A percentile compares a stretch with the other conserved stretches of the same genome.
Conservation (phyloP, 2,113 vertebrate species). For the Caranx ignobilis region DNA sequence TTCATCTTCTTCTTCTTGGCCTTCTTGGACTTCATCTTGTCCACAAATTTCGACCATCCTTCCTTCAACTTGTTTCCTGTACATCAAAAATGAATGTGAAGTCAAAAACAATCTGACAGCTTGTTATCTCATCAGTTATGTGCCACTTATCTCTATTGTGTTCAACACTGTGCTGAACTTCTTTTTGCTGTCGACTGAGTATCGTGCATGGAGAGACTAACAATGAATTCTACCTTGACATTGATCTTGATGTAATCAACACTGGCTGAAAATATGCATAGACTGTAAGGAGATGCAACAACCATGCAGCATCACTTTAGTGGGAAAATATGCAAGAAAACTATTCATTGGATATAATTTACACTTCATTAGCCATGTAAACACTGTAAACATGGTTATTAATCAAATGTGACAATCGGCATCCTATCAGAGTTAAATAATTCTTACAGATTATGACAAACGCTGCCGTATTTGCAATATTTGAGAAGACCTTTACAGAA, state of each 20-base stretch:
- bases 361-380: neutral
- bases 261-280: neutral
- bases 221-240: neutral
- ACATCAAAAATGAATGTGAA: neutral
- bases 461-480: neutral
- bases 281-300: neutral
- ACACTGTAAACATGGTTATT: slow-evolving; percentile 16
- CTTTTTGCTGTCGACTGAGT: neutral
- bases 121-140: neutral
- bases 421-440: neutral
- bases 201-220: neutral
- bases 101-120: neutral
- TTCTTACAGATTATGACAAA: slow-evolving; percentile 24
- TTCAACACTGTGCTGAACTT: neutral
- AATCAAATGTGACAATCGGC: slow-evolving; percentile 17
- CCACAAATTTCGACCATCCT: slow-evolving; percentile 73
- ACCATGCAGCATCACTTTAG: neutral
- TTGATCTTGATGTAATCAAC: neutral
- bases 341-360: neutral
- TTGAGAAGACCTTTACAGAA: neutral
- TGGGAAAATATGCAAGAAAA: neutral
- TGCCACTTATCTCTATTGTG: neutral
- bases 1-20: slow-evolving; percentile 75
- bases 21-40: slow-evolving; percentile 76
- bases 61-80: slow-evolving; percentile 76